phyloP scores from a whole-genome alignment of 2,797 vertebrate genomes.

The Rhadinocentrus ornatus region DNA sequence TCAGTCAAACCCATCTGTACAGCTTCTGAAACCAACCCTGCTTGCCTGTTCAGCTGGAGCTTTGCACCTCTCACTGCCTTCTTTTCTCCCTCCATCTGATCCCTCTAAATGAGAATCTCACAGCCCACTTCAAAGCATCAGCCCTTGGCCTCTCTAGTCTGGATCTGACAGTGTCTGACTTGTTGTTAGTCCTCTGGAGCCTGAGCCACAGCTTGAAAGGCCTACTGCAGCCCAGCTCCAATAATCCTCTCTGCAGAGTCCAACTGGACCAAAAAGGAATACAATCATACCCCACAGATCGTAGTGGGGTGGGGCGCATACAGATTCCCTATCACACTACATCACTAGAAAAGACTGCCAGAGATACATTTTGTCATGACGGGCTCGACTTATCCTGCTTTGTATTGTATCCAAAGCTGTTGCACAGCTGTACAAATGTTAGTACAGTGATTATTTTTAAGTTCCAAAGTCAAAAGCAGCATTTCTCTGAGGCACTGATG shows the following conservation, averaged over 20 bases:
- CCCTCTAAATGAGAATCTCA: conserved; percentile 73
- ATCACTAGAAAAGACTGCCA: conserved; percentile 27
- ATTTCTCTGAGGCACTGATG: conserved; percentile 29
- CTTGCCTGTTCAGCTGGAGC: conserved; percentile 58
- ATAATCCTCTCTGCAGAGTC: conserved; percentile 68
- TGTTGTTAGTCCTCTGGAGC: conserved; percentile 75
- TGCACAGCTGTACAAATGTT: conserved; percentile 27
- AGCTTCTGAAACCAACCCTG: conserved; percentile 44
- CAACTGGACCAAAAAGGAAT: conserved; percentile 62
- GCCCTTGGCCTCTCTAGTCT: conserved; percentile 68
- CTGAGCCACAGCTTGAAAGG: conserved; percentile 68
- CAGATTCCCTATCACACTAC: conserved; percentile 41
- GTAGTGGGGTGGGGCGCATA: conserved; percentile 19
- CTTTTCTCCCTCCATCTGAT: conserved; percentile 66
- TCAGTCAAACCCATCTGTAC: conserved; percentile 30
- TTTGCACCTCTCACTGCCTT: conserved; percentile 67
- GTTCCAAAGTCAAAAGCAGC: conserved; percentile 38
- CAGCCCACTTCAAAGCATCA: conserved; percentile 78
- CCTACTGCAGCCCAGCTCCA: conserved; percentile 60
- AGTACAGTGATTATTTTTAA: conserved; percentile 26
- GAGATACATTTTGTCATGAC: conserved; percentile 26
- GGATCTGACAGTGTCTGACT: conserved; percentile 77
- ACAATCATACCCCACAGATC: conserved; percentile 52
- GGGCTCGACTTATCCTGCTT: conserved; percentile 3
- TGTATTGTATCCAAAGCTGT: conserved; percentile 29